Percentiles rank a stretch among this genome's conserved stretches.
phyloP scores from a whole-genome alignment of 2,797 vertebrate species.

The Intellagama lesueurii region DNA sequence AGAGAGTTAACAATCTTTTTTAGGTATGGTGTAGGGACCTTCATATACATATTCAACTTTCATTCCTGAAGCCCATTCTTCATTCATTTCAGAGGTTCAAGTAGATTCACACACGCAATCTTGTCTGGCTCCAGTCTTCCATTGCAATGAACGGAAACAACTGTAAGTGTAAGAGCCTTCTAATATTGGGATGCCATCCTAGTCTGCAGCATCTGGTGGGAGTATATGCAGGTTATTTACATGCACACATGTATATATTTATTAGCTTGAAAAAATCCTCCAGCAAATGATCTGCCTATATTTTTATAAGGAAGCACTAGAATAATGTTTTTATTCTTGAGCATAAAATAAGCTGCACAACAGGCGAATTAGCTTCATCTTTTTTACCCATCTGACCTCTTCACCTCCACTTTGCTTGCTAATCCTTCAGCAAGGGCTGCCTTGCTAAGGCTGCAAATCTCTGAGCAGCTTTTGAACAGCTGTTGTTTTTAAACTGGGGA shows the following conservation, averaged over 20 bases:
- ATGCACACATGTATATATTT: fast-evolving
- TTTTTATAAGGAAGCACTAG: not conserved
- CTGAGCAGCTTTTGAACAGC: slow-evolving; percentile 16
- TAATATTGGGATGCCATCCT: not conserved
- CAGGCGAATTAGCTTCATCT: slow-evolving; percentile 30
- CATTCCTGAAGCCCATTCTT: not conserved
- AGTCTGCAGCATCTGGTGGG: not conserved
- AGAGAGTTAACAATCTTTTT: not conserved
- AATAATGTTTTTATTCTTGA: not conserved
- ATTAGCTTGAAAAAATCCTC: not conserved
- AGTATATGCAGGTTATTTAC: not conserved
- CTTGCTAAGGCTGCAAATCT: slow-evolving; percentile 6
- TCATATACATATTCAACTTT: too few species aligned
- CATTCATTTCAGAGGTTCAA: not conserved
- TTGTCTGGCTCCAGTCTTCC: not conserved
- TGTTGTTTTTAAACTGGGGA: not conserved
- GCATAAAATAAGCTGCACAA: not conserved
- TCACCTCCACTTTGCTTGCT: slow-evolving; percentile 25
- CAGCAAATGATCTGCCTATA: not conserved
- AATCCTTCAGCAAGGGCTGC: fast-evolving
- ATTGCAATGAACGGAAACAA: not conserved
- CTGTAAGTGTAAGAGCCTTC: not conserved
- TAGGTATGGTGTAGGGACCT: not conserved
- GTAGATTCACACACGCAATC: not conserved
- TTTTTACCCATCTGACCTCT: slow-evolving; percentile 34